Evolutionary conservation across 2,113 vertebrate genomes (phyloP).

Genomic region (Ivindomyrus marchei): DNA sequence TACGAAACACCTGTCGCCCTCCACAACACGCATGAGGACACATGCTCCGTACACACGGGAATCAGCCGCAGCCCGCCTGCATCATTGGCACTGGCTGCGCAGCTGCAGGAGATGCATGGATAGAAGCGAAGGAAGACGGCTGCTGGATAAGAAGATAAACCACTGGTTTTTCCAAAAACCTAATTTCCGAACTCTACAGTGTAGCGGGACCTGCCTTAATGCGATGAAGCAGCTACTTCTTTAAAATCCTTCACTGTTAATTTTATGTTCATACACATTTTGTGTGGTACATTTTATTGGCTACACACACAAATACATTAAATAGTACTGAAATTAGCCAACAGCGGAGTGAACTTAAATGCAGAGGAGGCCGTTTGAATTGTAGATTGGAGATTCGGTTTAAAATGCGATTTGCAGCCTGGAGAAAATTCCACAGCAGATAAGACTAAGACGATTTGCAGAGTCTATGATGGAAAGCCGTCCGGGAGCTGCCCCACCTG

Average conservation of each 20-base stretch:
- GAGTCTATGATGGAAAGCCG: neutral
- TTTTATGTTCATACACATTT: neutral
- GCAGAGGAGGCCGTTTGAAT: neutral
- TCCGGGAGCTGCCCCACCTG: neutral
- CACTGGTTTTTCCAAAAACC: neutral
- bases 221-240: neutral
- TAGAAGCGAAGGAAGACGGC: neutral
- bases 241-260: neutral
- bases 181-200: neutral
- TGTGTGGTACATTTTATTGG: neutral
- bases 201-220: neutral
- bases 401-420: neutral
- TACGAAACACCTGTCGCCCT: neutral
- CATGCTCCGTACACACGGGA: neutral
- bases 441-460: slow-evolving; percentile 21
- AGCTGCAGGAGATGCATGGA: neutral
- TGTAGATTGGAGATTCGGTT: neutral
- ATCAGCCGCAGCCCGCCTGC: neutral
- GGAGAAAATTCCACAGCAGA: slow-evolving; percentile 20
- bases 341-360: neutral
- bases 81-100: too few relatives aligned
- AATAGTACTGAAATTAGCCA: neutral
- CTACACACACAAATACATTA: neutral
- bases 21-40: neutral
- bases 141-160: neutral